These are phyloP conservation scores for Bembecia ichneumoniformis DNA, from an alignment of 2,888 invertebrate genomes.

Conservation along the genomic window DNA sequence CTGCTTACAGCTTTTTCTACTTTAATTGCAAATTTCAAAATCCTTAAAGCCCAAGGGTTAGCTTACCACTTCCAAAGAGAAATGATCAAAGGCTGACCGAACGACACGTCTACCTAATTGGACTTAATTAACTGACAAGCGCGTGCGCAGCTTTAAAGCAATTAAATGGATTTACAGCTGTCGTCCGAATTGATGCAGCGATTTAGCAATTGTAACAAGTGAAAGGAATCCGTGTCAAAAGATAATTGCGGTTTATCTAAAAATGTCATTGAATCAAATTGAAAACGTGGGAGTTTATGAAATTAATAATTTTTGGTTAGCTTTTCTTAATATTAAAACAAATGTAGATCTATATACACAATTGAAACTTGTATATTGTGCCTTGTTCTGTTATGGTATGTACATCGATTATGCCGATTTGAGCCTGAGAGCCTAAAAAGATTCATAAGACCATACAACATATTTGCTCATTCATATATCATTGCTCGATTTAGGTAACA, in stretches of 20 bases:
- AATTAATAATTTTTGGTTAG: no score
- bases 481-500: no score
- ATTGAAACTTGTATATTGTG: no score
- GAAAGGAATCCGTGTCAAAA: conserved; percentile 13
- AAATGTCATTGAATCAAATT: not conserved
- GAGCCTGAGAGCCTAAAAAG: no score
- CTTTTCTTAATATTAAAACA: no score
- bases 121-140: conserved; percentile 47
- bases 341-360: no score
- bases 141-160: conserved; percentile 32
- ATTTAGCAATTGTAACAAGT: conserved; percentile 27
- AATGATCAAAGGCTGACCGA: conserved; percentile 41
- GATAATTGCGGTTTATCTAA: not conserved
- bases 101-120: conserved; percentile 41
- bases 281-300: no score
- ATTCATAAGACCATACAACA: no score
- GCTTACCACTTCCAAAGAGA: conserved; percentile 25
- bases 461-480: no score
- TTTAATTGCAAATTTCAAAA: conserved; percentile 12
- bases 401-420: no score
- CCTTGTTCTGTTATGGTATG: no score
- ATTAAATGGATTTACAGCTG: conserved; percentile 55
- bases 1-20: not conserved
- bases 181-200: conserved; percentile 31
- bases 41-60: conserved; percentile 23